Evolutionary conservation across 1,140 invertebrate species (phyloP).

Genomic region (Lasioglossum albipes): DNA sequence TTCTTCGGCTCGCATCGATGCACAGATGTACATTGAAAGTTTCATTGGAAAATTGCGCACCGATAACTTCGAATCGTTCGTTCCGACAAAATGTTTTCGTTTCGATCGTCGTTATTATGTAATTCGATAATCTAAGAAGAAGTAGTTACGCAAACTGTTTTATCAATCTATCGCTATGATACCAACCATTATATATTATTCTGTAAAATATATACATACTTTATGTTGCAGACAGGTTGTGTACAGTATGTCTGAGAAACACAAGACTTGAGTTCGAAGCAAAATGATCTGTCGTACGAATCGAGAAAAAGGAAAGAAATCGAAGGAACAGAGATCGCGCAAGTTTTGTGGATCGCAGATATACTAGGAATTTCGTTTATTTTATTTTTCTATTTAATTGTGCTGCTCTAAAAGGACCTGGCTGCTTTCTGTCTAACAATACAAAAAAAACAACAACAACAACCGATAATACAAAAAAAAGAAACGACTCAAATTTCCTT

Average conservation of each 20-base stretch:
- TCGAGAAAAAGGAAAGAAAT: neutral
- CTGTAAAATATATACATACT: conserved; percentile 73
- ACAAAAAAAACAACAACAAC: neutral
- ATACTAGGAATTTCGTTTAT: conserved; percentile 45
- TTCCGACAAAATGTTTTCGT: conserved; percentile 25
- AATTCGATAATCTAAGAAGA: conserved; percentile 47
- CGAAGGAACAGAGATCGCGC: neutral
- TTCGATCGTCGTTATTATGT: conserved; percentile 28
- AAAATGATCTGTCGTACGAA: neutral
- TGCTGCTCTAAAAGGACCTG: conserved; percentile 47
- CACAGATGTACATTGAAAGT: neutral
- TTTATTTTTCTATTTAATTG: conserved; percentile 48
- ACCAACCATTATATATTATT: conserved; percentile 58
- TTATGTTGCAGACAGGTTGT: conserved; percentile 70
- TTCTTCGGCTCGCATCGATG: neutral
- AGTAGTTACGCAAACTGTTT: conserved; percentile 35
- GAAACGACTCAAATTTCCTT: conserved; percentile 35
- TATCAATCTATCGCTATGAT: conserved; percentile 33
- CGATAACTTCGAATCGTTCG: conserved; percentile 15
- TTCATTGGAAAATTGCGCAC: conserved; percentile 53
- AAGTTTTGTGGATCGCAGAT: conserved; percentile 42
- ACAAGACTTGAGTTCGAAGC: conserved; percentile 24
- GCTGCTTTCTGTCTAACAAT: conserved; percentile 47
- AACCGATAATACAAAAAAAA: too few relatives aligned
- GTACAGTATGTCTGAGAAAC: conserved; percentile 60